Evolutionary conservation across 2,113 vertebrate species (phyloP), one percentile per base, ranked within the genome.

Genomic region (Lontra canadensis): DNA sequence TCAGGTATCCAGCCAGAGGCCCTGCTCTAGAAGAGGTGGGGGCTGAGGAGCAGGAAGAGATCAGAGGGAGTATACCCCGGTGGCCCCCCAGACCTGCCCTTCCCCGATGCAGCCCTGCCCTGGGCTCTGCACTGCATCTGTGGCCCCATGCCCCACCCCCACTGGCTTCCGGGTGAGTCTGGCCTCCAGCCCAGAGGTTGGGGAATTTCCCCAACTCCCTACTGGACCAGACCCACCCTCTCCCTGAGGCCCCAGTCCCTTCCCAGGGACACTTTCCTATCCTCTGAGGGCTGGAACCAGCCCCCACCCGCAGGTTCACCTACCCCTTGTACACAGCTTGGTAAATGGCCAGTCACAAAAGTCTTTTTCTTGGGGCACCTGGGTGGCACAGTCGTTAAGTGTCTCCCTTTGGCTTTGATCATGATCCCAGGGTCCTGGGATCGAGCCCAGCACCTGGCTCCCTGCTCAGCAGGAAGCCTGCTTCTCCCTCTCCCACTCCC

Each of bases 141-240:
- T 25, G n/a, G 39, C 52, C 81, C 26, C 55, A 8, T 34, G 42
- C 73, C 44, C 79, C 63, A 81, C 63, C n/a, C 36, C 39, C 42
- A 34, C 11, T 21, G 39, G 71, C 49, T 17, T 92, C 71, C 17
- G 0, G 14, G 55, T 59, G 61, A 78, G n/a, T 31, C 8, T 74
- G 93, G 93, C 69, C 55, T 82, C 20, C 67, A 26, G 93, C 93
- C 79, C 86, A 65, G 86, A 83, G 31, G 67, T 67, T 65, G 57
- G 63, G 83, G 92, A 78, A 74, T 69, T 83, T 79, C 71, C 34
- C 65, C 67, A 83, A 23, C 23, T 52, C 26, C 39, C 39, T 36
- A 55, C 29, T 52, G 65, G 29, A 25, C 1, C 57, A 65, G 52
- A 73, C n/a, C 63, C 17, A 47, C 17, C 31, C 49, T 61, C 20